Evolutionary conservation across 92 coral and sea anemone species (phyloP), one percentile per base, ranked within the genome.

Genomic region (Palythoa grandis): DNA sequence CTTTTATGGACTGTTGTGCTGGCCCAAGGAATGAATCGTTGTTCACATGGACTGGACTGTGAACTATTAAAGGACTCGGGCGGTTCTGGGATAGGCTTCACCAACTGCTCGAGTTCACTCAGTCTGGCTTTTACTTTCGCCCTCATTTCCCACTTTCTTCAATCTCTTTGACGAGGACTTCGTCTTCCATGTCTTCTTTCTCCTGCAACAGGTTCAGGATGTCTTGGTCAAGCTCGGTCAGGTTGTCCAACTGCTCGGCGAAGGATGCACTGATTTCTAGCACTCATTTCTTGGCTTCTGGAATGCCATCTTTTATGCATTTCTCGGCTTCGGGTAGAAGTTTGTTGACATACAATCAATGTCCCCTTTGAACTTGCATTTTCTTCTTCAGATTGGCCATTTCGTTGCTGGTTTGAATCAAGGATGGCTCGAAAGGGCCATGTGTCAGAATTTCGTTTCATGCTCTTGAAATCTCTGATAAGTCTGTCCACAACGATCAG

Each of bases 311-410:
- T 60, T 60, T 60, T 17, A 60, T 6, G 22, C 67, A 63, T 63
- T 63, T 20, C 25, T 15, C 20, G 8, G 67, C 69, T 63, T 63
- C 24, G 11, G 69, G 69, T 63, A 17, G 11, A 4, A 17, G 69
- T 63, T 63, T 17, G 69, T n/a, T 63, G 15, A 12, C 61, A 12
- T 12, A 12, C 15, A 63, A 17, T 63, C 69, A 29, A 63, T 63
- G 69, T 63, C 69, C 69, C 69, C 69, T 63, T 43, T n/a, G n/a
- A 13, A 63, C 69, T 63, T 63, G 69, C 69, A 63, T 63, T 63
- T 63, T 63, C 29, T 61, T 61, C 11, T 63, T 63, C 69, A 63
- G 69, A n/a, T 63, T 63, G 25, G 35, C 69, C 69, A 63, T 63
- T 63, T 9, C 29, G 69, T 63, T 29, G 69, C 67, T 60, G 67